Percentiles rank a stretch among this genome's conserved stretches.
Conservation (phyloP, 2,888 invertebrate genomes). For the Congeria kusceri region DNA sequence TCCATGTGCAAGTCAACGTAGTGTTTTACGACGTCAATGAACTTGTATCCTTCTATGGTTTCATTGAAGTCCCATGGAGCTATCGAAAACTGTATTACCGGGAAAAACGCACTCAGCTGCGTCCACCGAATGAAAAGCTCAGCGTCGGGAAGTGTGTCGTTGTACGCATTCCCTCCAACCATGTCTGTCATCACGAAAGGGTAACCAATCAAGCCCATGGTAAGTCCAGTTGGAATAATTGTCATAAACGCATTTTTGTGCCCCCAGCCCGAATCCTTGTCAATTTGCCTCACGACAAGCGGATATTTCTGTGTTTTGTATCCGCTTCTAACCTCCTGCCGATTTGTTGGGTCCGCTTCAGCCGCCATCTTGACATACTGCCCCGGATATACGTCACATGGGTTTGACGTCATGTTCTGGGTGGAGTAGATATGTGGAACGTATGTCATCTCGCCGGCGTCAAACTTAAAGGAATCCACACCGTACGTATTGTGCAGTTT, state of each 20-base stretch:
- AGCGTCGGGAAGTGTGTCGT: slow-evolving; percentile 65
- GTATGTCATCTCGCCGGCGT: slow-evolving; percentile 88
- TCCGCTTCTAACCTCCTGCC: slow-evolving; percentile 95
- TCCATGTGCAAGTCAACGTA: slow-evolving; percentile 72
- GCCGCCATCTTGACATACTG: slow-evolving; percentile 72
- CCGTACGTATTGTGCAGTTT: slow-evolving; percentile 90
- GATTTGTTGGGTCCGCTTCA: slow-evolving; percentile 81
- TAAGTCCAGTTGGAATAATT: slow-evolving; percentile 92
- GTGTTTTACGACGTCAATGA: slow-evolving; percentile 64
- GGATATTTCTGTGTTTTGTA: slow-evolving; percentile 94
- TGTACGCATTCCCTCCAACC: slow-evolving; percentile 86
- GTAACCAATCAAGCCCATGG: slow-evolving; percentile 88
- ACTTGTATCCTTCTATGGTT: slow-evolving; percentile 26
- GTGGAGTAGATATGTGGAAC: slow-evolving; percentile 71
- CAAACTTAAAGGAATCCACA: slow-evolving; percentile 95
- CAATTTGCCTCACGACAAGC: slow-evolving; percentile 91
- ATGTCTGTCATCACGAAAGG: slow-evolving; percentile 96
- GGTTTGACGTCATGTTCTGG: slow-evolving; percentile 58
- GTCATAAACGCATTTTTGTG: slow-evolving; percentile 90
- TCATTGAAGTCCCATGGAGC: slow-evolving; percentile 85
- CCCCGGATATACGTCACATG: slow-evolving; percentile 71
- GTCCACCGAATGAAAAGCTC: slow-evolving; percentile 92
- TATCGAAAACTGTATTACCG: slow-evolving; percentile 94
- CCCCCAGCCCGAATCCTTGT: slow-evolving; percentile 95
- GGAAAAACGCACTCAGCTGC: slow-evolving; percentile 94